phyloP scores from a whole-genome alignment of 2,113 vertebrate genomes.

The Ariopsis seemanni region DNA sequence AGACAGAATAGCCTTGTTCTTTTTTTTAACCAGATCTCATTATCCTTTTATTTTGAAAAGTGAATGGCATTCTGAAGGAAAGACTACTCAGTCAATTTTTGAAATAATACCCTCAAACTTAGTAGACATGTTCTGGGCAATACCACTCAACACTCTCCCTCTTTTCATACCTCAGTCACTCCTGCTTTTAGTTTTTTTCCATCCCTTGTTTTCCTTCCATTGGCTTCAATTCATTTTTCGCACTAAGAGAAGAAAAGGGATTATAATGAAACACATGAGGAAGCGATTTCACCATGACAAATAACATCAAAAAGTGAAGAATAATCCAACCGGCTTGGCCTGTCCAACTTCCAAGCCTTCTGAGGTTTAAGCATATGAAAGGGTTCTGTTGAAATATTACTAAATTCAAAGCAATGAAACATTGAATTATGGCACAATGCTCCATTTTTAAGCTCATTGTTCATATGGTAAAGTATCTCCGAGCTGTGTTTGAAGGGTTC shows the following conservation, averaged over 20 bases:
- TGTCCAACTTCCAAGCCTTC: not conserved
- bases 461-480: not conserved
- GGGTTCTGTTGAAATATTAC: not conserved
- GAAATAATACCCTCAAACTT: too few species aligned
- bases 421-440: not conserved
- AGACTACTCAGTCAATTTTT: too few species aligned
- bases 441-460: not conserved
- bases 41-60: not conserved
- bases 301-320: not conserved
- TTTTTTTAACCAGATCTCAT: not conserved
- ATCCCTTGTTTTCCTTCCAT: too few species aligned
- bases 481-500: not conserved
- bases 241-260: not conserved
- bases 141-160: too few species aligned
- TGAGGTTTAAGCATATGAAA: not conserved
- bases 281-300: not conserved
- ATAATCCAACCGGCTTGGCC: not conserved
- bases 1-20: not conserved
- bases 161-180: too few species aligned
- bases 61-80: not conserved
- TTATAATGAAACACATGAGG: not conserved
- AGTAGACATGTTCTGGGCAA: too few species aligned
- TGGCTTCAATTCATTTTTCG: too few species aligned
- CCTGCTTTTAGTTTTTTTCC: too few species aligned
- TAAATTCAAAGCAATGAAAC: not conserved